Percentiles rank a stretch among this genome's conserved stretches.
phyloP scores from a whole-genome alignment of 1,140 invertebrate genomes.

The Spodoptera frugiperda region DNA sequence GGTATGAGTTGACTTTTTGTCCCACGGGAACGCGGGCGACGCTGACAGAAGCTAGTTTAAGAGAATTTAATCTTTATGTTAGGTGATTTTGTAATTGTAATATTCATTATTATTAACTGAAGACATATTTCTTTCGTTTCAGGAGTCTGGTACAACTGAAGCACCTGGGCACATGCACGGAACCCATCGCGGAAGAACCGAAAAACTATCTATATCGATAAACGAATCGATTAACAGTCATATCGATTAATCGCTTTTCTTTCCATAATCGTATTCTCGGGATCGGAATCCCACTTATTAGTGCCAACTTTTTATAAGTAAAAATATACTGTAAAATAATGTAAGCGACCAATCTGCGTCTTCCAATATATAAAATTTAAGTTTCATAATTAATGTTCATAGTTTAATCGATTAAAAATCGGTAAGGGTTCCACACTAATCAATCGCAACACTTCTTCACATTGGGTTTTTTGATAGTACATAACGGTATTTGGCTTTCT shows the following conservation, averaged over 20 bases:
- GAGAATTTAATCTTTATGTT: no score
- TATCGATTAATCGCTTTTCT: constrained; percentile 53
- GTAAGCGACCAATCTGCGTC: constrained; percentile 55
- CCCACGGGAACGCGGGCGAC: no score
- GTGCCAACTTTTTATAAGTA: constrained; percentile 61
- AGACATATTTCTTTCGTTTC: constrained; percentile 56
- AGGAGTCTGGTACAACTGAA: constrained; percentile 82
- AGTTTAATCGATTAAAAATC: constrained; percentile 32
- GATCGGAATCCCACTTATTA: constrained; percentile 48
- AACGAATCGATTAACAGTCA: constrained; percentile 56
- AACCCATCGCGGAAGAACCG: constrained; percentile 83
- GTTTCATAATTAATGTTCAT: constrained; percentile 32
- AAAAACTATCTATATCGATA: constrained; percentile 85
- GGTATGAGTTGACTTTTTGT: no score
- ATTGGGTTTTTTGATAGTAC: constrained; percentile 13
- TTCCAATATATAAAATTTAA: constrained; percentile 52
- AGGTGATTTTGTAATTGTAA: no score
- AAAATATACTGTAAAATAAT: constrained; percentile 52
- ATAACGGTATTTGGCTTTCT: constrained; percentile 33
- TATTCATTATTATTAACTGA: constrained; percentile 21
- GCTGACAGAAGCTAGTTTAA: no score
- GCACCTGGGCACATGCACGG: constrained; percentile 81
- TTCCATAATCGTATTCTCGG: constrained; percentile 46
- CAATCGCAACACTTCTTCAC: constrained; percentile 17
- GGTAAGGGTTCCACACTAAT: constrained; percentile 24